Evolutionary conservation across 2,113 vertebrate species (phyloP).

Genomic region (Notothenia rossii): DNA sequence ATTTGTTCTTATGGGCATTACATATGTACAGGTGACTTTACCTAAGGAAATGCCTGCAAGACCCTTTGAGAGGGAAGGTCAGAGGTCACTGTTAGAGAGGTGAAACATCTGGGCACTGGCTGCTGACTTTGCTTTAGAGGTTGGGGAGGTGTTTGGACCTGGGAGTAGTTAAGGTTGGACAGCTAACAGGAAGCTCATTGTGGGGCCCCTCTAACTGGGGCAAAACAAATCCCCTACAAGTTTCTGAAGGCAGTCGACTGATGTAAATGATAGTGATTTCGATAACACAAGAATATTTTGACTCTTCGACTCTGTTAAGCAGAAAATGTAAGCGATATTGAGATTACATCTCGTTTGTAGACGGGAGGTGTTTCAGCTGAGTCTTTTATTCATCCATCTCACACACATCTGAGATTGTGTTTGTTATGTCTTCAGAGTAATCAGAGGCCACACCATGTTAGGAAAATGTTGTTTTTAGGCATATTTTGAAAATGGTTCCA

Average conservation of each 20-base stretch:
- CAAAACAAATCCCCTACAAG: constrained; percentile 9
- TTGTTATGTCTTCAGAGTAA: too few species aligned
- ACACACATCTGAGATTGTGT: too few species aligned
- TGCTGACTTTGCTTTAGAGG: constrained; percentile 24
- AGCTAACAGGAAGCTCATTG: constrained; percentile 46
- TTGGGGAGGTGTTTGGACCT: constrained; percentile 64
- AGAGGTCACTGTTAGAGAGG: constrained; percentile 44
- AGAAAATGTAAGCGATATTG: neutral
- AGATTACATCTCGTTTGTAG: neutral
- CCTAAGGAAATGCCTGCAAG: constrained; percentile 27
- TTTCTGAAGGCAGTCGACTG: neutral
- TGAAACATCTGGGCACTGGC: constrained; percentile 32
- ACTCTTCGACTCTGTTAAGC: neutral
- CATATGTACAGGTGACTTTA: constrained; percentile 37
- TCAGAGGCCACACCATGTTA: neutral
- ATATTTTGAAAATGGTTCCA: neutral
- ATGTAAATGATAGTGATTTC: neutral
- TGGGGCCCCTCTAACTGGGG: constrained; percentile 24
- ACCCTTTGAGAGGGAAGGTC: constrained; percentile 30
- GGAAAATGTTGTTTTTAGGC: neutral
- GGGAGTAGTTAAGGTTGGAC: constrained; percentile 67
- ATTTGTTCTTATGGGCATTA: constrained; percentile 1
- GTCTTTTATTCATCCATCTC: neutral
- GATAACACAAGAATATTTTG: neutral
- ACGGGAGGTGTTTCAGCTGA: neutral